Evolutionary conservation across 2,888 invertebrate species (phyloP).

Genomic region (Pasiphila rectangulata): DNA sequence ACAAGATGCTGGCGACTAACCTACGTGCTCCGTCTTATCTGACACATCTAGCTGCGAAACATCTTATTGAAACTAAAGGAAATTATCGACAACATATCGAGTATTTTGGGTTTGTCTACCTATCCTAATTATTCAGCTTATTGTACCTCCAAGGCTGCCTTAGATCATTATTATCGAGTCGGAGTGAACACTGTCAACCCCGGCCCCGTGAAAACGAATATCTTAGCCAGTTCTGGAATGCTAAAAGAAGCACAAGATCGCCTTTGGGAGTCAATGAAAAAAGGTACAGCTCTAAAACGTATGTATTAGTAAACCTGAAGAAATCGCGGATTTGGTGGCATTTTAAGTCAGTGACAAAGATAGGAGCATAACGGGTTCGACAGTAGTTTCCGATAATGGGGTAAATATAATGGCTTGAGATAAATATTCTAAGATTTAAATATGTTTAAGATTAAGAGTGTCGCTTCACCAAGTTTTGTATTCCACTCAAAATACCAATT

Average conservation of each 20-base stretch:
- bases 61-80: constrained; percentile 42
- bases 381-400: constrained; percentile 37
- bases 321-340: constrained; percentile 86
- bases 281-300: constrained; percentile 90
- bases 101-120: constrained; percentile 29
- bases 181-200: constrained; percentile 92
- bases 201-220: constrained; percentile 84
- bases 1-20: constrained; percentile 39
- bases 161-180: constrained; percentile 90
- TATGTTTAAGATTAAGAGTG: no score
- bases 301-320: constrained; percentile 51
- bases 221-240: constrained; percentile 27
- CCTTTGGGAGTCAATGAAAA: constrained; percentile 84
- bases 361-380: constrained; percentile 90
- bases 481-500: no score
- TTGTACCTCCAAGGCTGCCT: constrained; percentile 41
- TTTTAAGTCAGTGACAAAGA: constrained; percentile 85
- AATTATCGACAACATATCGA: constrained; percentile 46
- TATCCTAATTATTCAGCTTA: constrained; percentile 28
- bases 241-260: constrained; percentile 44
- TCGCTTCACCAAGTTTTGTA: no score
- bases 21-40: constrained; percentile 37
- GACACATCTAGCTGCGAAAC: constrained; percentile 38
- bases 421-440: no score
- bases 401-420: no score